Evolutionary conservation across 2,797 vertebrate genomes (phyloP), one percentile per base, ranked within the genome.

Genomic region (Pseudopleuronectes americanus): DNA sequence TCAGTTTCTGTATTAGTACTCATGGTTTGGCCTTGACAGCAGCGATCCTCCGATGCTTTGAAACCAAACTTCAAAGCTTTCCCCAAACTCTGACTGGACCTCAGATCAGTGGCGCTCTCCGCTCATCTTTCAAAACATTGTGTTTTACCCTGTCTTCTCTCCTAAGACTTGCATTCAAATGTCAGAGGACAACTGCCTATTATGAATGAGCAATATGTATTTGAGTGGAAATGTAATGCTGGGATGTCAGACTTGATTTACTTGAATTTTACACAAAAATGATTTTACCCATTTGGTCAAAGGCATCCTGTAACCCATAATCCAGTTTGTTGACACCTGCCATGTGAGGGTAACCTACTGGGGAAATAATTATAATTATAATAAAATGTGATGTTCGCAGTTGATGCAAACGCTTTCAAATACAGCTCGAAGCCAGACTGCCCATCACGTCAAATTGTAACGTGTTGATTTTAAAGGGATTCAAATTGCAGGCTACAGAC

Each of bases 41-140:
- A 64, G 36, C n/a, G 33, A 53, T 74, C 33, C 45, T 54, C 57
- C 43, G 14, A 57, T 70, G 23, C 64, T 81, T 83, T 86, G 68
- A 87, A 83, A 65, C 23, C 61, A 24, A 76, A 69, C 83, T 75
- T 81, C 60, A 90, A 83, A 87, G 78, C 56, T 17, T 62, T 47
- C 23, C 28, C 28, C 51, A 21, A 77, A 69, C 64, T 63, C 60
- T 76, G 60, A 60, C 57, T 64, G 53, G 67, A 75, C 53, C 48
- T 75, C 17, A 61, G 60, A 81, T 83, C 73, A 73, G 23, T 67
- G 73, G 67, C 74, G 54, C 43, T 28, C 21, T 22, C 26, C 6
- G 22, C 69, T 74, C 59, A 72, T 78, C 51, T 60, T 61, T 81
- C 55, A 66, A 36, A 78, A 71, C 65, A 52, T 23, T 38, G 38